phyloP scores from a whole-genome alignment of 1,140 invertebrate genomes.

The Drosophila arizonae region DNA sequence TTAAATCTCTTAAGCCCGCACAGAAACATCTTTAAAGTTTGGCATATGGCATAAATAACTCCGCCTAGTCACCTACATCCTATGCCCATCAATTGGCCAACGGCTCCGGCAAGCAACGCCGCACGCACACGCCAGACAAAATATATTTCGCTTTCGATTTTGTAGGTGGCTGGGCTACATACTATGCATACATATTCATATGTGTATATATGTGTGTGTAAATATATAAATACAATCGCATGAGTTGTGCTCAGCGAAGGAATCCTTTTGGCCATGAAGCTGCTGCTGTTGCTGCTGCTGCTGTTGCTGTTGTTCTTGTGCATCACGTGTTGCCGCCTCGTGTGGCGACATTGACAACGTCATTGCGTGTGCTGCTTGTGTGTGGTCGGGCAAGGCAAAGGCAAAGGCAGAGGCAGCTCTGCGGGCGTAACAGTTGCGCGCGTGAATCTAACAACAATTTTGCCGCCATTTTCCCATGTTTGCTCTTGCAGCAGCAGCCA shows the following conservation, averaged over 20 bases:
- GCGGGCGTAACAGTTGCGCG: constrained; percentile 35
- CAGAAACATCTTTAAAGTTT: neutral
- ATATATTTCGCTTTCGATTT: constrained; percentile 74
- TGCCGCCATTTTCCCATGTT: constrained; percentile 60
- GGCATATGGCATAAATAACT: neutral
- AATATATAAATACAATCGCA: constrained; percentile 4
- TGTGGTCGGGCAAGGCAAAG: constrained; percentile 7
- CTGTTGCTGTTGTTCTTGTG: constrained; percentile 17
- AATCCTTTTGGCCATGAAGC: constrained; percentile 34
- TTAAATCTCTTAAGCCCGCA: no score
- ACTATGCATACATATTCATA: neutral
- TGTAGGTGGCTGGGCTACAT: constrained; percentile 29
- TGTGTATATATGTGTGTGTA: neutral
- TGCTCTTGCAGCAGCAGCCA: constrained; percentile 40
- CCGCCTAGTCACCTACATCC: constrained; percentile 37
- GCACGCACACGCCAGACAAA: constrained; percentile 35
- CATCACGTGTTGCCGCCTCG: constrained; percentile 70
- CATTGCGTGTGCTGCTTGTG: constrained; percentile 11
- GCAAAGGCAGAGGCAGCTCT: neutral
- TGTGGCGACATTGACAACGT: constrained; percentile 45
- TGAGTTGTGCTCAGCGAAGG: constrained; percentile 4
- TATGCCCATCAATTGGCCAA: constrained; percentile 25
- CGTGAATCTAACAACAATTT: constrained; percentile 66
- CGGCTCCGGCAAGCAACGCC: constrained; percentile 9
- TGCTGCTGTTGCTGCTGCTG: neutral